Evolutionary conservation across 2,797 vertebrate genomes (phyloP), one percentile per base, ranked within the genome.

Genomic region (Sebastes taczanowskii): DNA sequence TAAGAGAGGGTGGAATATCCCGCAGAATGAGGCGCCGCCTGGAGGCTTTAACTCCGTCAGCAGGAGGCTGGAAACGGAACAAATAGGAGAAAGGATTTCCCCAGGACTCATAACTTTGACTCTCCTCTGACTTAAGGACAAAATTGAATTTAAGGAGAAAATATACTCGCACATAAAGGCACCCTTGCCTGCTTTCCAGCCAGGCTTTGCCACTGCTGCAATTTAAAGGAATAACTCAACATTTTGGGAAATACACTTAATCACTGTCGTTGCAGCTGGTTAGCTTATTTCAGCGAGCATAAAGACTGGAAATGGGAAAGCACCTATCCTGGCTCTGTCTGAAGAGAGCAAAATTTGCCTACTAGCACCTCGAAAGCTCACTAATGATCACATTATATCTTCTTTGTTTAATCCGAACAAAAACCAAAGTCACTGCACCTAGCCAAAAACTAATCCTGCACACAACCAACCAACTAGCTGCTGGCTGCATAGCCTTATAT

Each of bases 31-130:
- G 56, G 23, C 42, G 7, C 29, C 71, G 74, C 67, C 71, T 67
- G n/a, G 27, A 82, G 82, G 85, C 66, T n/a, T 25, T 49, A 53
- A 29, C 46, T 59, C 38, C 55, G 71, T 64, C 80, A 78, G 74
- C 66, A 64, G 59, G 22, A 65, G 49, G n/a, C 13, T 69, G 60
- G 20, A 81, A 66, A 56, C 63, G 20, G 4, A 64, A 30, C 55
- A 64, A 65, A 81, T 71, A 46, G 60, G 23, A 65, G 27, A 77
- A 86, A 66, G 16, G 16, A 65, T 72, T 80, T 71, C 34, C 34
- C 59, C 29, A 71, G 52, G 71, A 64, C 11, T 69, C 42, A 53
- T 59, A 55, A 64, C 27, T n/a, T 61, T 65, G 13, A 58, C 22
- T 71, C 8, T 66, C 22, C 7, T 56, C 65, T 71, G 23, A 68